Conservation (phyloP, 2,797 vertebrate genomes). For the Poeciliopsis turneri region DNA sequence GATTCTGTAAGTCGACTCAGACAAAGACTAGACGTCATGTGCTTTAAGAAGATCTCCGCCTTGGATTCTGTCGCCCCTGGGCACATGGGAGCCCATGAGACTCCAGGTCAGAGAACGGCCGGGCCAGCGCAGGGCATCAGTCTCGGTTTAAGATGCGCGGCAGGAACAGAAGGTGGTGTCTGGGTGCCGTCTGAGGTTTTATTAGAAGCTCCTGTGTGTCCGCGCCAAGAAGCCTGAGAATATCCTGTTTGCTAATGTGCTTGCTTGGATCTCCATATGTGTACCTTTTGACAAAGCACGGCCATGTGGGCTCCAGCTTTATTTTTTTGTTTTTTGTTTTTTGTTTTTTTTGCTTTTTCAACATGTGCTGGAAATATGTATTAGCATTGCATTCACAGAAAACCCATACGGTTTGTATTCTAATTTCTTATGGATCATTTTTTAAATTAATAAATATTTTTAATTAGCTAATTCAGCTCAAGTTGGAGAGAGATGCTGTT, state of each 20-base stretch:
- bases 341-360: background rate
- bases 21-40: slow-evolving; percentile 5
- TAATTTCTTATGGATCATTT: background rate
- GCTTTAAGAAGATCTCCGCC: slow-evolving; percentile 45
- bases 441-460: background rate
- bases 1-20: slow-evolving; percentile 12
- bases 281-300: slow-evolving; percentile 38
- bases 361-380: slow-evolving; percentile 1
- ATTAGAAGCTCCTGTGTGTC: slow-evolving; percentile 69
- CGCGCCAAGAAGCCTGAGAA: slow-evolving; percentile 68
- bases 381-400: background rate
- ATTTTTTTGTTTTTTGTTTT: background rate
- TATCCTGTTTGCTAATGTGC: slow-evolving; percentile 69
- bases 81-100: slow-evolving; percentile 60
- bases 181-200: slow-evolving; percentile 71
- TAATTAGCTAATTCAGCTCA: background rate
- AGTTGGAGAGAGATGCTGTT: background rate
- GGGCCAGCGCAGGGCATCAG: slow-evolving; percentile 36
- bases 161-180: slow-evolving; percentile 75
- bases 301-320: slow-evolving; percentile 31
- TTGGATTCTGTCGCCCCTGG: slow-evolving; percentile 7
- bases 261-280: slow-evolving; percentile 49
- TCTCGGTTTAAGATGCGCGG: slow-evolving; percentile 49
- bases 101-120: slow-evolving; percentile 47
- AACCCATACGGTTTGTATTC: background rate